phyloP scores from a whole-genome alignment of 1,140 invertebrate species.

The Rhopalosiphum padi region DNA sequence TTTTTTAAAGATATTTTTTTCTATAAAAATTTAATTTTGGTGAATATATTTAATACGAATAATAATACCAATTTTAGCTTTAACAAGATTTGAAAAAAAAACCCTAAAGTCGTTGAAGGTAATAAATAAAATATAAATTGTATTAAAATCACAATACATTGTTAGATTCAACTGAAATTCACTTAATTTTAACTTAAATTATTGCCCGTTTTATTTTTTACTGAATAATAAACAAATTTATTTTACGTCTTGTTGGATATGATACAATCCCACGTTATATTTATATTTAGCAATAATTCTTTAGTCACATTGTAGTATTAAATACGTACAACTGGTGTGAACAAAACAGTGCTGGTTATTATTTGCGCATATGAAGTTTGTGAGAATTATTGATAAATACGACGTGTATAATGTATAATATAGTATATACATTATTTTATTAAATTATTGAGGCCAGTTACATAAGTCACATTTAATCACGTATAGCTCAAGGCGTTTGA shows the following conservation, averaged over 20 bases:
- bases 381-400: slow-evolving; percentile 9
- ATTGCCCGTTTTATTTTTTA: not conserved
- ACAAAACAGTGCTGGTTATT: not conserved
- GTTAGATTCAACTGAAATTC: not conserved
- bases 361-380: not conserved
- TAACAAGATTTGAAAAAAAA: not conserved
- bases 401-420: not conserved
- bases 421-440: not conserved
- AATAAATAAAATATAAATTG: not conserved
- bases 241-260: not conserved
- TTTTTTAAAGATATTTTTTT: not conserved
- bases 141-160: not conserved
- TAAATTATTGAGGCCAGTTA: slow-evolving; percentile 5
- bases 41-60: not conserved
- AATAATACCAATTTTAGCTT: not conserved
- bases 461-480: slow-evolving; percentile 37
- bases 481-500: slow-evolving; percentile 2
- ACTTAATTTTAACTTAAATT: not conserved
- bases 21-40: not conserved
- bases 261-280: not conserved
- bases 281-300: not conserved
- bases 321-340: not conserved
- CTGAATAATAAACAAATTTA: not conserved
- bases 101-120: not conserved
- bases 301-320: not conserved